Evolutionary conservation across 2,113 vertebrate species (phyloP).

Genomic region (Mandrillus leucophaeus): DNA sequence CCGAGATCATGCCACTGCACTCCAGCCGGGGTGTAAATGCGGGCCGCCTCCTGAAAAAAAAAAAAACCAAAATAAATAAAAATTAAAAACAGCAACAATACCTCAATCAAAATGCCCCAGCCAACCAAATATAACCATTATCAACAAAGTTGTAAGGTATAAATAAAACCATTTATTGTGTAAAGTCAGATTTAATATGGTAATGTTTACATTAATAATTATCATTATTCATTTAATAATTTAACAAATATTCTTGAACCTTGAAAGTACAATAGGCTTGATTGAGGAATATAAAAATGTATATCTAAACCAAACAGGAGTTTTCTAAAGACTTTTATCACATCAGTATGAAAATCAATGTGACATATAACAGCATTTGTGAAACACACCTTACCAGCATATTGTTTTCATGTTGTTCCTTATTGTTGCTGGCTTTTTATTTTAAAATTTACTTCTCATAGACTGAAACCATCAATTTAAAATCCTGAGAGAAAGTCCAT

Average conservation of each 20-base stretch:
- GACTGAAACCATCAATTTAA: constrained; percentile 4
- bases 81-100: not conserved
- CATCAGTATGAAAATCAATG: not conserved
- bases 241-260: not conserved
- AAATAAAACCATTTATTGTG: not conserved
- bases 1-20: too few species aligned
- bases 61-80: too few species aligned
- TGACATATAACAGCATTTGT: not conserved
- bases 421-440: not conserved
- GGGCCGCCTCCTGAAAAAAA: too few species aligned
- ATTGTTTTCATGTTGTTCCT: not conserved
- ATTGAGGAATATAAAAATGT: not conserved
- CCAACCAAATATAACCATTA: not conserved
- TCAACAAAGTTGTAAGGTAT: not conserved
- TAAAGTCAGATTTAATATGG: not conserved
- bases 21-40: too few species aligned
- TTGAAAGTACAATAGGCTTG: not conserved
- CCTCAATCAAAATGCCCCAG: not conserved
- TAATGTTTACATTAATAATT: not conserved
- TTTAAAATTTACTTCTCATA: not conserved
- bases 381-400: not conserved
- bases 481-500: constrained; percentile 5
- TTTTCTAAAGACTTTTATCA: not conserved
- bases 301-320: not conserved
- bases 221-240: not conserved